Evolutionary conservation across 2,113 vertebrate genomes (phyloP), one percentile per base, ranked within the genome.

Genomic region (Actenoides hombroni): DNA sequence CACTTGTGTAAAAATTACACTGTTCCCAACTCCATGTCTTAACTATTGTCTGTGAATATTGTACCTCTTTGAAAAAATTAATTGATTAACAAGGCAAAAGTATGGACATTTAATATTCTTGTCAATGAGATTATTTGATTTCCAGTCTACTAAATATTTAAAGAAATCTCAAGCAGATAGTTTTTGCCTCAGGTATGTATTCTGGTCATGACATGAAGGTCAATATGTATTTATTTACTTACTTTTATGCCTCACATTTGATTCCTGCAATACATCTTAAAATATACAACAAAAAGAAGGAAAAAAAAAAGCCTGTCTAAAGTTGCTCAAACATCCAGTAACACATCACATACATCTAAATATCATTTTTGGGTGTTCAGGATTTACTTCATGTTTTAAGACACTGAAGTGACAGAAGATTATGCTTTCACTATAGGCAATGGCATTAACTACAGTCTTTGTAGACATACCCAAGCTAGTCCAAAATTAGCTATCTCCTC

Each of bases 61-160:
- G 75, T 8, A 74, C 17, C 44, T 85, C 37, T 78, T 69, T 81
- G 53, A 75, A 97, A 95, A 94, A 94, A 75, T 61, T 56, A 63
- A 69, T 37, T 31, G 51, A 94, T 93, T 96, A 56, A 37, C 60
- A 69, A 44, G 16, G 44, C 49, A 68, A 61, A 76, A 70, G 28
- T 71, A 64, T 28, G 16, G 23, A 59, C 60, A 76, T 90, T 90
- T 53, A 94, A 75, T 64, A 88, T 81, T 86, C 77, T 75, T 93
- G 82, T 92, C 83, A 90, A 85, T 3, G 5, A 94, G 56, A 90
- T 90, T 79, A 96, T 64, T 91, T 42, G 46, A 86, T 93, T 97
- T 95, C 86, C 75, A 88, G 26, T 83, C 48, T 90, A 75, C 67
- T 85, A 89, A 88, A 89, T 40, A 80, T 2, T 1, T 77, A 81